Base-by-base conservation (phyloP, 1,140 invertebrate genomes). In the Euura saliciscinereae region DNA sequence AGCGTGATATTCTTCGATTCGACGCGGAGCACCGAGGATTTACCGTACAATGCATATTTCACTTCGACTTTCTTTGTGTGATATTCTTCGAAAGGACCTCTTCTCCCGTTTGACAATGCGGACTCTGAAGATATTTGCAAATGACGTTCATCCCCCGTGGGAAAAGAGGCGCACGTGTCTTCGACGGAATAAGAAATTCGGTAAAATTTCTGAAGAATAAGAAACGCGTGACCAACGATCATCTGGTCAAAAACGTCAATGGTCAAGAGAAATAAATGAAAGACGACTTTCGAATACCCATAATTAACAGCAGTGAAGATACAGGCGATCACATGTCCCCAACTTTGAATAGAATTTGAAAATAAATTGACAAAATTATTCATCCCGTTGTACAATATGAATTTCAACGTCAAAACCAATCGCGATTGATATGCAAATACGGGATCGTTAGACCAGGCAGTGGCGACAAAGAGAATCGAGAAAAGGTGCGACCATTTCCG, bases 351-450 rank as follows among this genome's bases (percentile, higher is more conserved):
- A 59, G 51, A 8, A n/a, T n/a, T n/a, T 11, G 13, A 59, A 59
- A 59, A 8, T 59, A 59, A n/a, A 11, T 59, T 59, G 2, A 67
- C 66, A 67, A 67, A 67, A 67, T 11, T 59, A 11, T 11, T 59
- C 13, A 59, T 3, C 51, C 6, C 51, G 51, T n/a, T 59, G 8
- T 6, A n/a, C 5, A 67, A 28, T 28, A 28, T 0, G 28, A 28
- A 28, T 28, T 28, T 28, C 8, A 10, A 11, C 13, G 66, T 67
- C 8, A 28, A 67, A 67, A 28, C 13, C 13, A 67, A 67, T 67
- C 4, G 43, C 66, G 6, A 67, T 67, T 67, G 28, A 67, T 44
- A 67, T 67, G 66, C 66, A 67, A 67, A 67, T 67, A 6, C 13
- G 13, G 8, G 28, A 6, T 59, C 51, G 51, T 59, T 59, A 59